Evolutionary conservation across 1,140 invertebrate genomes (phyloP), one percentile per base, ranked within the genome.

Genomic region (Littorina saxatilis): DNA sequence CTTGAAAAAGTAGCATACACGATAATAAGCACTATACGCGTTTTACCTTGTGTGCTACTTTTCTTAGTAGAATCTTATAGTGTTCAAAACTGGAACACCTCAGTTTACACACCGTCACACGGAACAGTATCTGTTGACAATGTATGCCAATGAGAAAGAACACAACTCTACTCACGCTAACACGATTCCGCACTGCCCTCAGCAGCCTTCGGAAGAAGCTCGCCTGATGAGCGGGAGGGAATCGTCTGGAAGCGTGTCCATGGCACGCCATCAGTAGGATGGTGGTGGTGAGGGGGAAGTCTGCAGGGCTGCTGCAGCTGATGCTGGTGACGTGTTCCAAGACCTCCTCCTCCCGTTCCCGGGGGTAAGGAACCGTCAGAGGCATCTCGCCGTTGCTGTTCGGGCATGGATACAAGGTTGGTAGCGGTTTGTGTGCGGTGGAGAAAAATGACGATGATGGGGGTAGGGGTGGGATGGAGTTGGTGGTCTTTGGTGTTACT

Each of bases 301-400:
- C 83, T 0, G 83, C 79, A 43, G 81, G 84, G 68, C 84, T 80
- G 20, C 82, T 83, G 63, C 84, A 82, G 32, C 88, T 85, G 23
- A 90, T 81, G 52, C 83, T 82, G 50, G 86, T 79, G 32, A 89
- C 86, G n/a, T 81, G 82, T 37, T 88, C 86, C 50, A 91, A 74
- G 13, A 91, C 81, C 43, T 90, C 87, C 0, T 88, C 87, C 55
- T 90, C 90, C 80, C 84, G 86, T 13, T 91, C 88, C 27, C 83
- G 82, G 15, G 80, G 80, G 78, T 89, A 91, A 13, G 86, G 78
- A 66, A 91, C 83, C 50, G 82, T 80, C 75, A 91, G 83, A 35
- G 84, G 63, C 37, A 29, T 80, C 73, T 47, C 61, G 55, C 15
- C 76, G 50, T n/a, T 82, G 77, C 61, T 75, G 74, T 0, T 74